Evolutionary conservation across 2,113 vertebrate genomes (phyloP).

Genomic region (Daboia siamensis): DNA sequence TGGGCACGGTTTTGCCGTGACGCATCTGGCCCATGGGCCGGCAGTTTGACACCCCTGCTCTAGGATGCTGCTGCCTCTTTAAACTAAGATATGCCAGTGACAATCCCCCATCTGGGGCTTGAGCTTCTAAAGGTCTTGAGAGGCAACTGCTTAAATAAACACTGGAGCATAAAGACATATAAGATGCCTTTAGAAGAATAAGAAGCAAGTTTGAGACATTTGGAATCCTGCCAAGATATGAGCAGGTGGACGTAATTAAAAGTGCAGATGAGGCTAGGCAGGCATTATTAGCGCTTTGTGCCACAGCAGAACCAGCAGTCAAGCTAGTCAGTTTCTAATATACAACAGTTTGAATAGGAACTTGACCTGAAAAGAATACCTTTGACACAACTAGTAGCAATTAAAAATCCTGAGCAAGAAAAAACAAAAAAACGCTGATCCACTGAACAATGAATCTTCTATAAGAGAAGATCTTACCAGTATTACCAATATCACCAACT

Average conservation of each 20-base stretch:
- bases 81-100: not conserved
- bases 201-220: not conserved
- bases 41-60: too few species aligned
- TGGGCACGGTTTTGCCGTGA: too few species aligned
- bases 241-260: not conserved
- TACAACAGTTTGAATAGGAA: not conserved
- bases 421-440: not conserved
- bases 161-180: not conserved
- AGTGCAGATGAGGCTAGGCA: not conserved
- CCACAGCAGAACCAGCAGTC: not conserved
- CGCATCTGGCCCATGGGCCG: too few species aligned
- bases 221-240: not conserved
- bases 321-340: not conserved
- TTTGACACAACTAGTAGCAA: not conserved
- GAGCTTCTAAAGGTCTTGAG: not conserved
- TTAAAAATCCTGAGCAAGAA: not conserved
- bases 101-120: not conserved
- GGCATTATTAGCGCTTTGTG: not conserved
- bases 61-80: not conserved
- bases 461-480: not conserved
- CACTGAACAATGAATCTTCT: not conserved
- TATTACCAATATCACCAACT: not conserved
- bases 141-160: not conserved
- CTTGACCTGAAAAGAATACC: not conserved
- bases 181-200: not conserved